A percentile compares a stretch with the other conserved stretches of the same genome.
These are phyloP conservation scores for Leptopilina drosophilae DNA, from an alignment of 2,888 invertebrate species.

Conservation along the genomic window DNA sequence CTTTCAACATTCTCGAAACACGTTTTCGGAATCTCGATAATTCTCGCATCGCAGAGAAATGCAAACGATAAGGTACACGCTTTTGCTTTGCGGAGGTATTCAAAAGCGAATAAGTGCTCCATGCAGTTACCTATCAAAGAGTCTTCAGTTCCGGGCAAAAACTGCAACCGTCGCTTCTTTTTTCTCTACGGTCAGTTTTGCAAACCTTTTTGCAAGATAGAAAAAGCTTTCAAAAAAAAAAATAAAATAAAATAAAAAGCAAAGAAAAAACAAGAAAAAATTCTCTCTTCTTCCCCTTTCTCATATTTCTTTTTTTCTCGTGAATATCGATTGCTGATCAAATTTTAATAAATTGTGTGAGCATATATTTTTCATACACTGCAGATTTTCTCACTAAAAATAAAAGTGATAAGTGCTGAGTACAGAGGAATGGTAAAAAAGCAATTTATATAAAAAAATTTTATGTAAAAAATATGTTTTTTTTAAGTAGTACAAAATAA, in stretches of 20 bases:
- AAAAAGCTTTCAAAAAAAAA: not conserved
- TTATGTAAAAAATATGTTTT: too few species aligned
- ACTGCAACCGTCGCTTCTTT: conserved; percentile 1
- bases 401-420: not conserved
- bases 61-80: conserved; percentile 11
- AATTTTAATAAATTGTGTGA: not conserved
- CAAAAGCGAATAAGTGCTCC: conserved; percentile 19
- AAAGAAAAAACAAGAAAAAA: not conserved
- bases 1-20: conserved; percentile 2
- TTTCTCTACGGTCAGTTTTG: not conserved
- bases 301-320: too few species aligned
- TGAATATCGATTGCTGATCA: not conserved
- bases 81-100: conserved; percentile 3
- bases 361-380: not conserved
- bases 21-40: conserved; percentile 18
- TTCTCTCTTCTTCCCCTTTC: not conserved
- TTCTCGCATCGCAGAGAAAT: not conserved
- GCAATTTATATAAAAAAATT: too few species aligned
- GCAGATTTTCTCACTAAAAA: not conserved
- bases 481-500: too few species aligned
- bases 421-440: too few species aligned
- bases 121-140: not conserved
- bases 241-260: too few species aligned
- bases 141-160: not conserved
- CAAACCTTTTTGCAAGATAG: not conserved